Conservation (phyloP, 2,113 vertebrate species). For the Nyctibius bracteatus region DNA sequence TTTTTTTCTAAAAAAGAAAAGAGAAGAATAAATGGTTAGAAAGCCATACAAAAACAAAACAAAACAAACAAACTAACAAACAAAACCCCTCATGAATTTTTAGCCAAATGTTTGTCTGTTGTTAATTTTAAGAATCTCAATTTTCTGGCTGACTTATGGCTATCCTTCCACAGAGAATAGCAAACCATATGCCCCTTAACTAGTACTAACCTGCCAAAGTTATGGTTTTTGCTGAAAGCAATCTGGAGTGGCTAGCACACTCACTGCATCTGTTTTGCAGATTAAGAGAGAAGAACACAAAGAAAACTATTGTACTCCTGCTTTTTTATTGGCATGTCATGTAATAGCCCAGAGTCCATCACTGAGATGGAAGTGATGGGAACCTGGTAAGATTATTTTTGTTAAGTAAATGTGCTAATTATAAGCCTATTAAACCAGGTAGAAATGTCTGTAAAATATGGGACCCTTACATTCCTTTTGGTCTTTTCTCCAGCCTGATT, state of each 20-base stretch:
- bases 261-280: slow-evolving; percentile 53
- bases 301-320: not conserved
- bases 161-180: slow-evolving; percentile 36
- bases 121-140: slow-evolving; percentile 39
- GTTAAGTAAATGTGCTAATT: not conserved
- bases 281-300: slow-evolving; percentile 37
- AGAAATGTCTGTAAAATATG: not conserved
- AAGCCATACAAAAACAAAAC: not conserved
- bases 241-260: not conserved
- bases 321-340: not conserved
- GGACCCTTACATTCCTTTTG: not conserved
- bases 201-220: slow-evolving; percentile 40
- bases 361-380: not conserved
- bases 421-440: not conserved
- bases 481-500: not conserved
- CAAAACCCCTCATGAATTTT: slow-evolving; percentile 9
- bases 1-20: not conserved
- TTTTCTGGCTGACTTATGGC: slow-evolving; percentile 34
- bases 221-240: not conserved
- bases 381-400: not conserved
- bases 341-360: not conserved
- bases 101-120: slow-evolving; percentile 38
- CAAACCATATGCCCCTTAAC: not conserved
- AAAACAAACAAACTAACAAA: slow-evolving; percentile 9
- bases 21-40: slow-evolving; percentile 1